Conservation (phyloP, 2,113 vertebrate genomes). For the Neodon shergylaensis region DNA sequence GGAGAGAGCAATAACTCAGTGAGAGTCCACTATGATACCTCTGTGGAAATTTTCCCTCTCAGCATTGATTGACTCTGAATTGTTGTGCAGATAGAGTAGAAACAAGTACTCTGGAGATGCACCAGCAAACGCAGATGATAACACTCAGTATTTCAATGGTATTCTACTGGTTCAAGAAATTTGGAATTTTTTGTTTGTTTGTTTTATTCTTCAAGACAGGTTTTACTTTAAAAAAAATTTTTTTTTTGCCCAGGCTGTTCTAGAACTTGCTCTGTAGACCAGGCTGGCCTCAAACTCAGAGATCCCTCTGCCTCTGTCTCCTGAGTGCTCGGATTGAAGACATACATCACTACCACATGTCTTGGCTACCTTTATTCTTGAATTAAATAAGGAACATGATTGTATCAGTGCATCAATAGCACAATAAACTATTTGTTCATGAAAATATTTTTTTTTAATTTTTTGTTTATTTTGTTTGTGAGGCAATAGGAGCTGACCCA, state of each 20-base stretch:
- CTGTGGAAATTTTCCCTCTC: neutral
- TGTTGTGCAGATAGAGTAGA: neutral
- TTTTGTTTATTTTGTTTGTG: neutral
- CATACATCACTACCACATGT: neutral
- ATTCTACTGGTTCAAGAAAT: neutral
- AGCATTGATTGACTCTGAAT: neutral
- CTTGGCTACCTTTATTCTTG: neutral
- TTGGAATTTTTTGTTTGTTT: neutral
- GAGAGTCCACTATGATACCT: neutral
- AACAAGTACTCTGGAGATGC: neutral
- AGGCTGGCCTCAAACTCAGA: neutral
- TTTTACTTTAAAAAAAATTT: too few relatives aligned
- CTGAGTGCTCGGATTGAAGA: neutral
- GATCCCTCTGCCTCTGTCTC: neutral
- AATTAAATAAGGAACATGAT: neutral
- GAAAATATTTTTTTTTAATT: neutral
- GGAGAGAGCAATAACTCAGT: neutral
- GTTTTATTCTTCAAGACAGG: neutral
- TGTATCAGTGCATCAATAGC: neutral
- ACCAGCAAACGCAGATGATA: neutral
- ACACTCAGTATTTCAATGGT: neutral
- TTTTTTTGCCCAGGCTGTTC: neutral
- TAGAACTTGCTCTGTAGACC: neutral
- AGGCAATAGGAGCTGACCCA: neutral
- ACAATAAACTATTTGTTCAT: neutral